These are phyloP conservation scores for Zhengitettix transpicula DNA, from an alignment of 2,888 invertebrate genomes.

Conservation along the genomic window DNA sequence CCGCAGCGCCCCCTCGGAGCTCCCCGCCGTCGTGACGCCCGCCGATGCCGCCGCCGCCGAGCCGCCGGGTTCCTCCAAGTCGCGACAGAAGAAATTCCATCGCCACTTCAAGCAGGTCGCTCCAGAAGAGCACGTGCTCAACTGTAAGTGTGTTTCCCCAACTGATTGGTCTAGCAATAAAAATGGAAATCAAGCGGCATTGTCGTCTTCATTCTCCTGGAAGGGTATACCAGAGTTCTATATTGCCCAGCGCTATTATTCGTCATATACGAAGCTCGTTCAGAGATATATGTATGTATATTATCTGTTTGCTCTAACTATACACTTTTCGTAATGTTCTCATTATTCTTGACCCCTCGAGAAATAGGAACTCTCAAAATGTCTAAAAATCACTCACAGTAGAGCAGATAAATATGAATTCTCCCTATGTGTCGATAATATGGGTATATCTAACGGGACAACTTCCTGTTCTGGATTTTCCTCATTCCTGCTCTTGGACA, in stretches of 20 bases:
- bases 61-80: constrained; percentile 44
- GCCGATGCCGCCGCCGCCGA: constrained; percentile 19
- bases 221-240: neutral
- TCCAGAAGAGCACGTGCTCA: constrained; percentile 68
- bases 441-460: too few species aligned
- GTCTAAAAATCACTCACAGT: too few species aligned
- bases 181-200: neutral
- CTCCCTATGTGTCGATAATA: too few species aligned
- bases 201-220: neutral
- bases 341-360: too few species aligned
- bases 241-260: neutral
- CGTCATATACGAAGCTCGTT: too few species aligned
- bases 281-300: too few species aligned
- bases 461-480: too few species aligned
- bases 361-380: too few species aligned
- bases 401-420: too few species aligned
- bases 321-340: too few species aligned
- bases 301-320: too few species aligned
- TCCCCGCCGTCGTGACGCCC: constrained; percentile 29
- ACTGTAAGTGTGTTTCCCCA: constrained; percentile 41
- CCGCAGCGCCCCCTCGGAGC: constrained; percentile 22
- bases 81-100: constrained; percentile 77
- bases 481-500: too few species aligned
- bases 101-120: constrained; percentile 67
- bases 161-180: neutral